phyloP scores from a whole-genome alignment of 2,888 invertebrate species.

The Phlogophora meticulosa region DNA sequence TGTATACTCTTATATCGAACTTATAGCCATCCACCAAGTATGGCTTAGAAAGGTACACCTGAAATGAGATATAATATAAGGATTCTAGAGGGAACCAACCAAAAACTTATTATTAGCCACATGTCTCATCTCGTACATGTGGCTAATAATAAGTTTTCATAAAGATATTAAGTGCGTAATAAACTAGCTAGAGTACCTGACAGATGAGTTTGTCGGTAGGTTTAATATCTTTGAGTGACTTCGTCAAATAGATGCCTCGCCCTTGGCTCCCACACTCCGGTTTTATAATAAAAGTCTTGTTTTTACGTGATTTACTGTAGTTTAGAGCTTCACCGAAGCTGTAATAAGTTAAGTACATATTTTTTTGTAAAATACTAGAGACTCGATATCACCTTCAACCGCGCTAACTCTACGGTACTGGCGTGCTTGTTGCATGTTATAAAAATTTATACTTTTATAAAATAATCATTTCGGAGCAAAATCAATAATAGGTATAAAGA shows the following conservation, averaged over 20 bases:
- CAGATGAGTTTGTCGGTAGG: conserved; percentile 96
- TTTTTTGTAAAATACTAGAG: not conserved
- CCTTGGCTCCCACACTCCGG: conserved; percentile 98
- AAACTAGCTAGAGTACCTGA: conserved; percentile 90
- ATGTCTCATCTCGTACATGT: too few species aligned
- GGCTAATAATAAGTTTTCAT: too few species aligned
- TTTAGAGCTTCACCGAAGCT: conserved; percentile 94
- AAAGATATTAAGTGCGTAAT: too few species aligned
- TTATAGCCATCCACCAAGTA: conserved; percentile 97
- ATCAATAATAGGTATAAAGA: too few species aligned
- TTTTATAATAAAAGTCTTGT: conserved; percentile 96
- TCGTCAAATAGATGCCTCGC: conserved; percentile 96
- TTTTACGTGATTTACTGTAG: conserved; percentile 93
- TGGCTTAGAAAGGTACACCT: conserved; percentile 92
- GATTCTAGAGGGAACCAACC: too few species aligned
- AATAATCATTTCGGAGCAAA: too few species aligned
- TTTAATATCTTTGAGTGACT: conserved; percentile 94
- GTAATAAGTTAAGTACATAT: conserved; percentile 55
- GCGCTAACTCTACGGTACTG: too few species aligned
- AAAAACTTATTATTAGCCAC: too few species aligned
- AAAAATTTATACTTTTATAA: not conserved
- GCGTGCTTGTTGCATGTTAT: not conserved
- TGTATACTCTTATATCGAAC: conserved; percentile 97
- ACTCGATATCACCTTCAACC: too few species aligned
- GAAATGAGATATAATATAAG: conserved; percentile 67